Conservation (phyloP, 2,797 vertebrate genomes). For the Amniataba percoides region DNA sequence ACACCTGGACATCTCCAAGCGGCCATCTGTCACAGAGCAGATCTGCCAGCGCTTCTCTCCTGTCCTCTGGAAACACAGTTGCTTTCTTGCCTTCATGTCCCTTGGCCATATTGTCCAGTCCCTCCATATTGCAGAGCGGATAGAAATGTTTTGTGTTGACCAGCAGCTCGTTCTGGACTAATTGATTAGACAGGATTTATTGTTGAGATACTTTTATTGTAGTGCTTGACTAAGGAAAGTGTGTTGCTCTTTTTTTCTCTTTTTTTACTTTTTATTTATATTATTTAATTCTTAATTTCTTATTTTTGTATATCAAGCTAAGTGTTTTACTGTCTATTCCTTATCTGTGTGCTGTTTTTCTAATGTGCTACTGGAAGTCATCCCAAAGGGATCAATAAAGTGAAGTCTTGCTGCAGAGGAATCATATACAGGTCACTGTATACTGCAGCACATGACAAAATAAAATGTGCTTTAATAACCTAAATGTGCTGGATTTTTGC, state of each 20-base stretch:
- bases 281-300: too few relatives aligned
- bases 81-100: conserved; percentile 43
- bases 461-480: background rate
- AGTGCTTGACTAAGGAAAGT: background rate
- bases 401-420: background rate
- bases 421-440: background rate
- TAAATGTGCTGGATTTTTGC: background rate
- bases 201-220: background rate
- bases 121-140: background rate
- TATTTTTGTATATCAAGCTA: too few relatives aligned
- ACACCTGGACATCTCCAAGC: conserved; percentile 52
- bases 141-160: background rate
- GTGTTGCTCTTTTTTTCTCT: too few relatives aligned
- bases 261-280: too few relatives aligned
- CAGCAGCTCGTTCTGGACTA: background rate
- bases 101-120: conserved; percentile 45
- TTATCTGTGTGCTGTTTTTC: too few relatives aligned
- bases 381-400: too few relatives aligned
- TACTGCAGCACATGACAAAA: background rate
- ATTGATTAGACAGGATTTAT: background rate
- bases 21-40: conserved; percentile 73
- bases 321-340: too few relatives aligned
- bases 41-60: conserved; percentile 54
- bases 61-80: conserved; percentile 50
- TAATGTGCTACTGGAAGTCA: too few relatives aligned